These are phyloP conservation scores for Brachirus orientalis DNA, from an alignment of 2,113 vertebrate species.

Conservation along the genomic window DNA sequence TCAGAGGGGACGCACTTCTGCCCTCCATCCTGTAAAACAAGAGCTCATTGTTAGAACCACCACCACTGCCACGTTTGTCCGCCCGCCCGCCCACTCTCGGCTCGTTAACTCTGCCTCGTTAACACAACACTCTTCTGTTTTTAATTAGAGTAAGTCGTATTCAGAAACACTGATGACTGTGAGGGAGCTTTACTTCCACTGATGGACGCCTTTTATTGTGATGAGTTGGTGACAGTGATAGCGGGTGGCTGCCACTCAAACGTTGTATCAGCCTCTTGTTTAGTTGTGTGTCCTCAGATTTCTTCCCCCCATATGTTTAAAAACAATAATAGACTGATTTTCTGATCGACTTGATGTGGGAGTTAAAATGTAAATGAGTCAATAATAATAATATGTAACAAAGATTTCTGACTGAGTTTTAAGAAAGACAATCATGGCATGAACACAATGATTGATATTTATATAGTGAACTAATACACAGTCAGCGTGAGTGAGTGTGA, in stretches of 20 bases:
- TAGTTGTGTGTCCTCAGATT: no score
- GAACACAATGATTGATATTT: no score
- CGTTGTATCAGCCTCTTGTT: neutral
- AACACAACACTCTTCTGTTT: neutral
- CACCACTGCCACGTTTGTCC: no score
- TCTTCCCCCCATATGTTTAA: neutral
- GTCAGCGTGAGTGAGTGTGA: no score
- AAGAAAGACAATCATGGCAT: no score
- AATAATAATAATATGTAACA: no score
- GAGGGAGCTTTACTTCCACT: no score
- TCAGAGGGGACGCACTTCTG: conserved; percentile 67
- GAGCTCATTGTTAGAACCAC: neutral
- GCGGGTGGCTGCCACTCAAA: neutral
- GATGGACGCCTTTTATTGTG: neutral
- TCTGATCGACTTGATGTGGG: neutral
- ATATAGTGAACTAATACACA: no score
- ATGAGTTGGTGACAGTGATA: neutral
- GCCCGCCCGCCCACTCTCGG: no score
- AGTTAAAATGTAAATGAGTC: neutral
- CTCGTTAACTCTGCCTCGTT: neutral
- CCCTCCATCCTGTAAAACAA: conserved; percentile 68
- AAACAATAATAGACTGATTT: neutral
- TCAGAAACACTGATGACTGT: neutral
- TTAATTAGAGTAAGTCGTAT: neutral
- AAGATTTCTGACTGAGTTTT: no score